Base-by-base conservation (phyloP, 1,140 invertebrate genomes). In the Reticulitermes speratus region DNA sequence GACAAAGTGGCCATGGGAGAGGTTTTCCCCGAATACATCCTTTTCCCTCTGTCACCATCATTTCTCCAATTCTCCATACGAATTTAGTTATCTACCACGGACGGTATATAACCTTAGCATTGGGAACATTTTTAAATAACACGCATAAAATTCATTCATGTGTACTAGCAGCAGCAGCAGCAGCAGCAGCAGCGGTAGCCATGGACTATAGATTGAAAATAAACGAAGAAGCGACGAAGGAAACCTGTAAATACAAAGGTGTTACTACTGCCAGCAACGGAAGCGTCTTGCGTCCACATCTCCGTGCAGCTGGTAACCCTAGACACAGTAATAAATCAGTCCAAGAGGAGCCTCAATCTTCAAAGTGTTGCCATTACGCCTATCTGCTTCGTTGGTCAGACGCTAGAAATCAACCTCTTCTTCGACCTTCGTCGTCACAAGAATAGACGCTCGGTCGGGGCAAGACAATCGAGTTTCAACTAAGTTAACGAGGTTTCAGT, bases 391-490 rank as follows among this genome's bases (percentile, higher is more conserved):
- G 65, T 30, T 75, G 65, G 65, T 75, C 65, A 75, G 65, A 75
- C 65, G 65, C 65, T 25, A 75, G 65, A 30, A 75, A 75, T 11
- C 65, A 30, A 14, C n/a, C 65, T 75, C 25, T 30, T 30, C 16
- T n/a, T 30, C 14, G 25, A 30, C n/a, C 65, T n/a, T 75, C 65
- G 65, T 75, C 65, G 25, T 65, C 59, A 19, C 14, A 75, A 25
- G n/a, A 75, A 8, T n/a, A 75, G 65, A 75, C 65, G 65, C 65
- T 75, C 65, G 25, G 65, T 75, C 65, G 65, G 65, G 65, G 3
- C 65, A 75, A 75, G 65, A 75, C 65, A 75, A 75, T 75, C 65
- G 65, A 75, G 65, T 75, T 75, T 75, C 65, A 75, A 30, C 65
- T 75, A 6, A 75, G 65, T 75, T 75, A 75, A 75, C 65, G 65